Percentiles rank a stretch among this genome's conserved stretches.
Conservation (phyloP, 2,888 invertebrate species). For the Dolichomitus sp. region DNA sequence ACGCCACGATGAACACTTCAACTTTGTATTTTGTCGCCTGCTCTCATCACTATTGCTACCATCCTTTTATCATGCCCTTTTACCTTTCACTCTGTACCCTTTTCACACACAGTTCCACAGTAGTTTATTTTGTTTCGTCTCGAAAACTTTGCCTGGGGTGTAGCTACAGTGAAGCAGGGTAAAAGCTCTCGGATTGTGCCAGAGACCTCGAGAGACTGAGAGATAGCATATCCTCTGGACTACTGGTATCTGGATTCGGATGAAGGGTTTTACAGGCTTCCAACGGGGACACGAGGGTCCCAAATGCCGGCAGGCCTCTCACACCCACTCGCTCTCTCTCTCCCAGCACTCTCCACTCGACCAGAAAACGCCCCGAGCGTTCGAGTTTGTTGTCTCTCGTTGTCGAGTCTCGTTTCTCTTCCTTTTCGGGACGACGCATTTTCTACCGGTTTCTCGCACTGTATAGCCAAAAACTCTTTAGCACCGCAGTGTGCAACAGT, state of each 20-base stretch:
- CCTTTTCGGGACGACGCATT: conserved; percentile 29
- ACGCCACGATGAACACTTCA: conserved; percentile 43
- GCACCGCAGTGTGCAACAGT: conserved; percentile 10
- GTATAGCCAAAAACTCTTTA: conserved; percentile 18
- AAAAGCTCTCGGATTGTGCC: conserved; percentile 7
- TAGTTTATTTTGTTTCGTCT: conserved; percentile 43
- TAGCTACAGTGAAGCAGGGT: neutral
- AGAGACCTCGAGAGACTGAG: neutral
- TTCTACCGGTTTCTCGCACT: conserved; percentile 13
- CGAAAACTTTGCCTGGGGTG: conserved; percentile 28
- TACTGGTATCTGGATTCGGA: conserved; percentile 3
- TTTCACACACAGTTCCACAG: neutral
- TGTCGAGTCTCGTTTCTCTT: conserved; percentile 36
- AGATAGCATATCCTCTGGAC: conserved; percentile 11
- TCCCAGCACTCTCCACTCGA: conserved; percentile 46
- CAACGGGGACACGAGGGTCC: conserved; percentile 6
- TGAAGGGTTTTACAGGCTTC: conserved; percentile 20
- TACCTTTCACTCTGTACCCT: neutral
- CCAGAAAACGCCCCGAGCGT: conserved; percentile 49
- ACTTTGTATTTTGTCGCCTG: conserved; percentile 27
- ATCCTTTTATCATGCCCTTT: conserved; percentile 26
- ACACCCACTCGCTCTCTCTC: conserved; percentile 33
- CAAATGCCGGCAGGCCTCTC: conserved; percentile 37
- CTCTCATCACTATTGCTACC: conserved; percentile 7
- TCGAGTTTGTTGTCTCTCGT: conserved; percentile 44